Base-by-base conservation (phyloP, 2,113 vertebrate species). In the Rhadina sibilatrix region DNA sequence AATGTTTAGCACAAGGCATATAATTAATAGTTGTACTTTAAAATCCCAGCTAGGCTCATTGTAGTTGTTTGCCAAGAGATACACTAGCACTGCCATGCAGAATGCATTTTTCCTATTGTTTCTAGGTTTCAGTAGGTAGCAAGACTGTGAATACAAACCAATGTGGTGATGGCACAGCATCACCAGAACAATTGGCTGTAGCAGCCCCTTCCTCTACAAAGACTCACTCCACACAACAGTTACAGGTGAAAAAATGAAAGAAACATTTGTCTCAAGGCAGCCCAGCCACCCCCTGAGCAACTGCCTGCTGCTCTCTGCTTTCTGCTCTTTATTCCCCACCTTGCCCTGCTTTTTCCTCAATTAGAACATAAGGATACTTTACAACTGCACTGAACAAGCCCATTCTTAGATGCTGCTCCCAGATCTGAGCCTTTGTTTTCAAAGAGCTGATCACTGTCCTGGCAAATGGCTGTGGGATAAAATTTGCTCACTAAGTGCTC, bases 1-100 rank as follows among this genome's bases (percentile, higher is more conserved):
- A 83, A 56, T 90, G 87, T 93, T 94, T 93, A 97, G 91, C 96
- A 98, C 84, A 97, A 98, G 78, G 89, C 92, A 96, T 31, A 71
- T 92, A 97, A 97, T 97, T 96, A 98, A 91, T 92, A 98, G 90
- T 31, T 92, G 92, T 53, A 72, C 89, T 95, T 94, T 83, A 93
- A 79, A 96, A 95, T 82, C 90, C 87, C 86, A 78, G 88, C 85
- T 93, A 86, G 70, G 90, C 89, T 95, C 60, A 70, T 69, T 69
- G 80, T 38, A 96, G 85, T 49, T 96, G 52, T 88, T 97, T 95
- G 84, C 96, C 84, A 83, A 86, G 91, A 94, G 40, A 90, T 31
- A 59, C 15, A 12, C 63, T 17, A 74, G 47, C 47, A 30, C 37
- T 84, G 56, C 83, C 57, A 35, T 9, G 31, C 24, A 38, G 16